phyloP scores from a whole-genome alignment of 2,888 invertebrate species.

The Heliconius aoede region DNA sequence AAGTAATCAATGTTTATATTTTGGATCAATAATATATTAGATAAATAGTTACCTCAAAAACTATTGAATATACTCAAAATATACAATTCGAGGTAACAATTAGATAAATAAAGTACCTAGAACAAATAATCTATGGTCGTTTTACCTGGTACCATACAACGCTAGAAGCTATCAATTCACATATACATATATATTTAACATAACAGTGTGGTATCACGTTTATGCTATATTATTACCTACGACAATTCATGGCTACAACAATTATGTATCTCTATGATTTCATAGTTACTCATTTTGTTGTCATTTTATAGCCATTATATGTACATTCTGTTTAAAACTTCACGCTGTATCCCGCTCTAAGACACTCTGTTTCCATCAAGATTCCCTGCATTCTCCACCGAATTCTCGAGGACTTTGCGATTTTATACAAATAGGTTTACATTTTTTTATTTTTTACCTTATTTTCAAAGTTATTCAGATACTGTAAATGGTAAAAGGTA shows the following conservation, averaged over 20 bases:
- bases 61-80: background rate
- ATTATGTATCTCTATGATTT: constrained; percentile 36
- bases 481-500: background rate
- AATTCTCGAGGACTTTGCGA: too few species aligned
- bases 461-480: background rate
- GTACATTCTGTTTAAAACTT: background rate
- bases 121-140: background rate
- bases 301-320: constrained; percentile 18
- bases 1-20: too few species aligned
- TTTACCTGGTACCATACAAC: background rate
- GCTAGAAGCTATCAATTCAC: background rate
- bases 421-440: background rate
- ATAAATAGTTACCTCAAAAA: background rate
- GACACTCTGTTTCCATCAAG: too few species aligned
- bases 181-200: constrained; percentile 11
- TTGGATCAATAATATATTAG: background rate
- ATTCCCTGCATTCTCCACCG: too few species aligned
- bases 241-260: constrained; percentile 24
- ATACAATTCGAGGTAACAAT: background rate
- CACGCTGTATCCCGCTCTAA: too few species aligned
- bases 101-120: background rate
- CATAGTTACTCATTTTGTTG: constrained; percentile 26
- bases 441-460: too few species aligned
- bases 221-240: constrained; percentile 31
- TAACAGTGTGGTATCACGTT: constrained; percentile 25